Evolutionary conservation across 2,888 invertebrate genomes (phyloP).

Genomic region (Tuberolachnus salignus): DNA sequence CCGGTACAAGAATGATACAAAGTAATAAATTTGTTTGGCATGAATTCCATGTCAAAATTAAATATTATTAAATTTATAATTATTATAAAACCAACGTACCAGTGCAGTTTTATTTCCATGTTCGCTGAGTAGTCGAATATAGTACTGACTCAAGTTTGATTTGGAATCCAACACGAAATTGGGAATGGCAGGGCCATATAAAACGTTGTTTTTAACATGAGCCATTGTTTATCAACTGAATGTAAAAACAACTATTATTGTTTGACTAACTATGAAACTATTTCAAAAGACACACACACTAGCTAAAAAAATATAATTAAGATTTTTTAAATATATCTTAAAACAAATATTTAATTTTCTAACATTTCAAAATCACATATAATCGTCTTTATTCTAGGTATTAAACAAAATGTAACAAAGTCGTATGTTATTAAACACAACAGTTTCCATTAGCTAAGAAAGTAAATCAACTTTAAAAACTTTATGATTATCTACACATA

Average conservation of each 20-base stretch:
- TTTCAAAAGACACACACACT: too few relatives aligned
- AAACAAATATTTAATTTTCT: too few relatives aligned
- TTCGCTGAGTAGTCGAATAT: conserved; percentile 12
- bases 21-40: neutral
- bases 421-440: too few relatives aligned
- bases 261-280: too few relatives aligned
- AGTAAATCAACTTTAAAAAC: too few relatives aligned
- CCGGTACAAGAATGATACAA: neutral
- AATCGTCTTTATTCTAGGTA: too few relatives aligned
- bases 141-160: conserved; percentile 36
- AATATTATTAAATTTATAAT: neutral
- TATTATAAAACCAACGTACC: conserved; percentile 7
- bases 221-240: neutral
- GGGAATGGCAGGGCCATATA: conserved; percentile 3
- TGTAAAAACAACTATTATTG: neutral
- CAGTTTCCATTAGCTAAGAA: too few relatives aligned
- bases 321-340: too few relatives aligned
- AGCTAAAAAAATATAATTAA: too few relatives aligned
- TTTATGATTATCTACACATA: too few relatives aligned
- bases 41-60: neutral
- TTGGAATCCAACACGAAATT: conserved; percentile 18
- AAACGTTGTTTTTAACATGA: neutral
- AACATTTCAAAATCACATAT: too few relatives aligned
- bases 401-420: too few relatives aligned
- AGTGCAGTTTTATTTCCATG: conserved; percentile 2